A percentile compares a stretch with the other conserved stretches of the same genome.
Conservation (phyloP, 2,797 vertebrate genomes). For the Enoplosus armatus region DNA sequence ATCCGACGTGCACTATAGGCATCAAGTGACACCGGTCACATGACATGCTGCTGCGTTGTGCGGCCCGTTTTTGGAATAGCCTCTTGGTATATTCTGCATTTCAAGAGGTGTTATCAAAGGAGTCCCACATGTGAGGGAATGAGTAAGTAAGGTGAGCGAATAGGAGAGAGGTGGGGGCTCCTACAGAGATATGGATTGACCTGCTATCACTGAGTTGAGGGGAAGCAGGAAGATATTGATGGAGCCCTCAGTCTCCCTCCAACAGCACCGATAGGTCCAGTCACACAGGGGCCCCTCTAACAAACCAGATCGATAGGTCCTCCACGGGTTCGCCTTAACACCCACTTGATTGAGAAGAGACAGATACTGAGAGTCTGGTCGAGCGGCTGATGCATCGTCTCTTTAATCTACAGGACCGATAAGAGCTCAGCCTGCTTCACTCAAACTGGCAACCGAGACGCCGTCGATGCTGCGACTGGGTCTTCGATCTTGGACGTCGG, state of each 20-base stretch:
- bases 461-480: constrained; percentile 6
- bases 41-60: background rate
- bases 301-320: constrained; percentile 54
- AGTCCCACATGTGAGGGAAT: background rate
- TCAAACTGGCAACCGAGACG: constrained; percentile 14
- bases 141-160: constrained; percentile 1
- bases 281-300: constrained; percentile 11
- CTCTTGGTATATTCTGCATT: background rate
- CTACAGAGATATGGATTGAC: constrained; percentile 52
- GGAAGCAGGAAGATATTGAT: constrained; percentile 41
- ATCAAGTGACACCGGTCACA: background rate
- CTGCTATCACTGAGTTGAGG: constrained; percentile 19
- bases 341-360: constrained; percentile 33
- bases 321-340: constrained; percentile 9
- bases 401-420: constrained; percentile 42
- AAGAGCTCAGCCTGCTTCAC: constrained; percentile 33
- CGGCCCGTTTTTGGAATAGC: background rate
- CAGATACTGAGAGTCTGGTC: constrained; percentile 18
- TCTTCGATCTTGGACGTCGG: constrained; percentile 6
- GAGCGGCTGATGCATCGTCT: constrained; percentile 30
- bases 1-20: background rate
- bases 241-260: constrained; percentile 18
- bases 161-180: background rate
- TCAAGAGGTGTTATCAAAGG: constrained; percentile 8
- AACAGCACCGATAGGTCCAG: constrained; percentile 27